Conservation (phyloP, 37 sponge, comb jelly and placozoan species). For the Chondrosia reniformis region DNA sequence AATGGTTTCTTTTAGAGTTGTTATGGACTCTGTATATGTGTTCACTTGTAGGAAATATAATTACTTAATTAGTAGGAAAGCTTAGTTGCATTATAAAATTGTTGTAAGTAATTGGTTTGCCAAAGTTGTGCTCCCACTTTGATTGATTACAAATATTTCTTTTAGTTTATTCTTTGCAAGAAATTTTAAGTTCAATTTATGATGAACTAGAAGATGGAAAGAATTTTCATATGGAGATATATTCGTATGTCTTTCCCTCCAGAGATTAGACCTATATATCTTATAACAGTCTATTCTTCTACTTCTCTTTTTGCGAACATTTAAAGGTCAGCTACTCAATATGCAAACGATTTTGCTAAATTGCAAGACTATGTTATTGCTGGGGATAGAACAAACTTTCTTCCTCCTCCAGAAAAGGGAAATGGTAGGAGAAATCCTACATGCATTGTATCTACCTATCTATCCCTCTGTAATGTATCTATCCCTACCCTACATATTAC, state of each 20-base stretch:
- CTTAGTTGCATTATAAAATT: too few relatives aligned
- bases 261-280: background rate
- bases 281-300: background rate
- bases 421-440: conserved; percentile 7
- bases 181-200: conserved; percentile 14
- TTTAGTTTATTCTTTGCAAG: conserved; percentile 42
- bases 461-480: background rate
- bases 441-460: background rate
- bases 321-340: background rate
- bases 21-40: too few relatives aligned
- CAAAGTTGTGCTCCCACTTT: too few relatives aligned
- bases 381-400: background rate
- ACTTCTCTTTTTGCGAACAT: background rate
- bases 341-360: conserved; percentile 8
- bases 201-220: conserved; percentile 45
- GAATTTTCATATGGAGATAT: conserved; percentile 56
- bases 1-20: too few relatives aligned
- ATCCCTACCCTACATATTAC: background rate
- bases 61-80: too few relatives aligned
- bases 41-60: too few relatives aligned
- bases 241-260: conserved; percentile 24
- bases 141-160: too few relatives aligned
- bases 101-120: too few relatives aligned
- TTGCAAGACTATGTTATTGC: conserved; percentile 15
- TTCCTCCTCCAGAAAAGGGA: conserved; percentile 1